Percentiles rank a stretch among this genome's conserved stretches.
These are phyloP conservation scores for Channa argus DNA, from an alignment of 2,113 vertebrate species.

Conservation along the genomic window DNA sequence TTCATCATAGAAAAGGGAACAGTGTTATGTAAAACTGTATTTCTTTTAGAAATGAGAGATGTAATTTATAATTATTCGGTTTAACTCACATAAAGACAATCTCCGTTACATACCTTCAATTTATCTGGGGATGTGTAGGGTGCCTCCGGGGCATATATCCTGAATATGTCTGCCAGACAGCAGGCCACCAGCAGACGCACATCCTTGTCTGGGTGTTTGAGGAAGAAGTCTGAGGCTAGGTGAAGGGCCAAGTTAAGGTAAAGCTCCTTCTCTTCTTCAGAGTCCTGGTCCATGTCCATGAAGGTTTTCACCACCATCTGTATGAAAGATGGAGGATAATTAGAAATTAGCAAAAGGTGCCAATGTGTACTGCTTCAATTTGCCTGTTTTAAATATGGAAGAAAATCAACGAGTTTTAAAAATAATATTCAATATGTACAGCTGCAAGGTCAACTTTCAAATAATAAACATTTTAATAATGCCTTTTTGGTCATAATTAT, in stretches of 20 bases:
- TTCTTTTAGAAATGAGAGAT: no score
- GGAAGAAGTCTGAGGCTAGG: constrained; percentile 98
- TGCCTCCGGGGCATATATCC: constrained; percentile 98
- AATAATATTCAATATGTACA: no score
- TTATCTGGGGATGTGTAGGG: constrained; percentile 98
- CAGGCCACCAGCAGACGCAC: constrained; percentile 97
- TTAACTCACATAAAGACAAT: background rate
- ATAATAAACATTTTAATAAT: background rate
- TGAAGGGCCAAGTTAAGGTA: constrained; percentile 97
- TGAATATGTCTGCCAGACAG: constrained; percentile 98
- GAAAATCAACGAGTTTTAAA: no score
- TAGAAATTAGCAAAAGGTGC: background rate
- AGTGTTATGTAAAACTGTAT: background rate
- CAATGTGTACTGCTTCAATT: no score
- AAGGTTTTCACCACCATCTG: constrained; percentile 99
- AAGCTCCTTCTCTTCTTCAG: constrained; percentile 98
- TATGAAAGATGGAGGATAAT: constrained; percentile 10
- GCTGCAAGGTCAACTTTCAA: background rate
- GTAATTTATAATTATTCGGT: no score
- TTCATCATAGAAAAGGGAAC: background rate
- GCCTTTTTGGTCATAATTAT: no score
- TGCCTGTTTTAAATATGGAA: background rate
- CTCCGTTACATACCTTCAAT: constrained; percentile 87
- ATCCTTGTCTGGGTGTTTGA: constrained; percentile 99
- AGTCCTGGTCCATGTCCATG: constrained; percentile 99